Evolutionary conservation across 2,888 invertebrate species (phyloP).

Genomic region (Ophion costatus): DNA sequence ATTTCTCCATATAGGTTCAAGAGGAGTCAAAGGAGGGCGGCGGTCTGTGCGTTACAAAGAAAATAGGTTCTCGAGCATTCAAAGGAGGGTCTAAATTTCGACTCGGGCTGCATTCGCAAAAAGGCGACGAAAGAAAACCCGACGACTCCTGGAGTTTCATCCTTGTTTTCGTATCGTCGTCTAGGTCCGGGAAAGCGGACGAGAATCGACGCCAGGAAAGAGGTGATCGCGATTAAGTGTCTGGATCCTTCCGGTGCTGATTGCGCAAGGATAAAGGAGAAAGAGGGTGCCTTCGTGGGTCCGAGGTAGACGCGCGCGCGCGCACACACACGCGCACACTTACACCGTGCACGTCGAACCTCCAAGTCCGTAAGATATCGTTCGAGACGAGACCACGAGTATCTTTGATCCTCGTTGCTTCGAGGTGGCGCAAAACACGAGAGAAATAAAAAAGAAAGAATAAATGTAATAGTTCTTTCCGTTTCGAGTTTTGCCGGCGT

Average conservation of each 20-base stretch:
- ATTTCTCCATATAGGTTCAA: too few relatives aligned
- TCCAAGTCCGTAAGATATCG: background rate
- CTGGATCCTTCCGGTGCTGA: conserved; percentile 76
- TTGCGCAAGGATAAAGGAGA: conserved; percentile 79
- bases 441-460: conserved; percentile 31
- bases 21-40: too few relatives aligned
- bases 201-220: conserved; percentile 20
- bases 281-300: conserved; percentile 39
- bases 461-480: conserved; percentile 43
- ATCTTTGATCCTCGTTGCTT: conserved; percentile 69
- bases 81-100: too few relatives aligned
- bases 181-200: conserved; percentile 2
- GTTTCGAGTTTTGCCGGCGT: conserved; percentile 31
- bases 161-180: conserved; percentile 21
- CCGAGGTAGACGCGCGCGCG: background rate
- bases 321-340: background rate
- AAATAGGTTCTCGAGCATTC: too few relatives aligned
- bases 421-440: conserved; percentile 33
- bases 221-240: conserved; percentile 64
- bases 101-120: too few relatives aligned
- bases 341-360: conserved; percentile 6
- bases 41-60: too few relatives aligned
- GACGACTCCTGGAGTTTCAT: conserved; percentile 21
- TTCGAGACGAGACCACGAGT: conserved; percentile 48
- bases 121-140: too few relatives aligned